A percentile compares a stretch with the other conserved stretches of the same genome.
Evolutionary conservation across 2,888 invertebrate species (phyloP).

Genomic region (Clostera curtula): DNA sequence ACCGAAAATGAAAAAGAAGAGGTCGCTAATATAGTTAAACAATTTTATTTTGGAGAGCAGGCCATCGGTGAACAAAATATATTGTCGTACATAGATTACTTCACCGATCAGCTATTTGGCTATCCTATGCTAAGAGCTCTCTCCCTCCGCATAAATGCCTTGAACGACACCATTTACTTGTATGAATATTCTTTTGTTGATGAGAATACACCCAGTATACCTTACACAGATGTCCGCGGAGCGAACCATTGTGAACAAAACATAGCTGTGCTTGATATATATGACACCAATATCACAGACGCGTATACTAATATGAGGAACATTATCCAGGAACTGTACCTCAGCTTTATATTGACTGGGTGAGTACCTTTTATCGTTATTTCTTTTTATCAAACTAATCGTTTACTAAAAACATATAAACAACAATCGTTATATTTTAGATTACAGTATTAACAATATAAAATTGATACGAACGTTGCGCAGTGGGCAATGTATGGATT

Average conservation of each 20-base stretch:
- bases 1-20: conserved; percentile 22
- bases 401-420: no score
- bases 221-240: conserved; percentile 25
- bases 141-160: conserved; percentile 21
- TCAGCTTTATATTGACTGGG: conserved; percentile 28
- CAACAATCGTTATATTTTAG: no score
- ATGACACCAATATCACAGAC: conserved; percentile 12
- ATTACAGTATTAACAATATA: no score
- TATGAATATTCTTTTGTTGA: conserved; percentile 37
- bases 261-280: conserved; percentile 13
- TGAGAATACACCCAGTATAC: conserved; percentile 21
- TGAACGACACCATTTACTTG: conserved; percentile 32
- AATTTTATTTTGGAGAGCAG: conserved; percentile 38
- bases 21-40: conserved; percentile 23
- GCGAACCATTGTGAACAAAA: conserved; percentile 33
- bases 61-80: conserved; percentile 17
- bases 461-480: no score
- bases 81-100: conserved; percentile 23
- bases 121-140: conserved; percentile 29
- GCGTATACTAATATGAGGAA: conserved; percentile 20
- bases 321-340: conserved; percentile 20
- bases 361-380: conserved; percentile 12
- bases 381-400: no score
- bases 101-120: conserved; percentile 41
- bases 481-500: no score